These are phyloP conservation scores for Darevskia mixta DNA, from an alignment of 2,797 vertebrate species.

Conservation along the genomic window DNA sequence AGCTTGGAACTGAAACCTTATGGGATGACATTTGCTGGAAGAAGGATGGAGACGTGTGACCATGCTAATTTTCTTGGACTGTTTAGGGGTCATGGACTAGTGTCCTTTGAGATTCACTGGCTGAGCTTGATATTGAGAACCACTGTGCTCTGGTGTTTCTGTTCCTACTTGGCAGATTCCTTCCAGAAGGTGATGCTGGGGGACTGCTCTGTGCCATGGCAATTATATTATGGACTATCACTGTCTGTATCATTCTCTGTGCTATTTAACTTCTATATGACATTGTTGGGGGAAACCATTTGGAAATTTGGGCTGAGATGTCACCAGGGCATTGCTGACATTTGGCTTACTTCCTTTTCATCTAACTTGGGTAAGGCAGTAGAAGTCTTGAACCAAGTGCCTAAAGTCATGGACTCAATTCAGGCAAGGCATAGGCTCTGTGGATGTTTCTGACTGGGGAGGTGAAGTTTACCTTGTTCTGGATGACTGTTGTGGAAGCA, in stretches of 20 bases:
- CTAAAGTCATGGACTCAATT: background rate
- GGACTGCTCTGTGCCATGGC: background rate
- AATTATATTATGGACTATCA: background rate
- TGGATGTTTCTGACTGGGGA: background rate
- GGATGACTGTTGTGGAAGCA: background rate
- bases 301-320: background rate
- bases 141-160: background rate
- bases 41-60: no score
- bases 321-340: background rate
- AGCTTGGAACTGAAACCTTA: no score
- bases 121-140: background rate
- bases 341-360: background rate
- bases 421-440: background rate
- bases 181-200: background rate
- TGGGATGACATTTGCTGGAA: no score
- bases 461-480: background rate
- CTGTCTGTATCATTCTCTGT: background rate
- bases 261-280: no score
- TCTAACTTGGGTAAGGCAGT: background rate
- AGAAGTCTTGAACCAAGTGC: background rate
- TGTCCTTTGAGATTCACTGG: background rate
- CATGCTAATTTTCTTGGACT: background rate
- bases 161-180: background rate
- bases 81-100: background rate
- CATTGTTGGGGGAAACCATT: no score